Conservation (phyloP, 2,113 vertebrate genomes). For the Cranoglanis bouderius region DNA sequence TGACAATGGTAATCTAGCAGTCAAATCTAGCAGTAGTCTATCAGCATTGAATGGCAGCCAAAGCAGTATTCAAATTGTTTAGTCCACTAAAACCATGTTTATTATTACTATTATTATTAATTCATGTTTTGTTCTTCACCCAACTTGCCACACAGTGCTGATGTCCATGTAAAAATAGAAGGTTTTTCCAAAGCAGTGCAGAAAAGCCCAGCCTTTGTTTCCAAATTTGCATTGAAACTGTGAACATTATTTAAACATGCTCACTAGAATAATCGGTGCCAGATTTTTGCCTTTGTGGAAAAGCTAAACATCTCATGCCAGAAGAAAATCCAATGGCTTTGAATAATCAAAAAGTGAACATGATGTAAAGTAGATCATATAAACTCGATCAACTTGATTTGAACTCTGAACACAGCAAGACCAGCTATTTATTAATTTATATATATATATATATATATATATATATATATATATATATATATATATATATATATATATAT, state of each 20-base stretch:
- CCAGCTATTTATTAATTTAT: too few relatives aligned
- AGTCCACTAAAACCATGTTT: neutral
- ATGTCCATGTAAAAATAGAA: neutral
- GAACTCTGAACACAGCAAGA: neutral
- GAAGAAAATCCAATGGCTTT: neutral
- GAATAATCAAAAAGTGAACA: neutral
- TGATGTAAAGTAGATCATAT: neutral
- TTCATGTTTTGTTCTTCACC: neutral
- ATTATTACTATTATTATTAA: neutral
- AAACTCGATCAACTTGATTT: neutral
- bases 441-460: too few relatives aligned
- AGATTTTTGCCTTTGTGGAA: neutral
- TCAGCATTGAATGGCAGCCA: neutral
- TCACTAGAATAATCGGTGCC: neutral
- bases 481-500: too few relatives aligned
- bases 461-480: too few relatives aligned
- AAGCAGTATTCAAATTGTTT: neutral
- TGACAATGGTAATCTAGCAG: neutral
- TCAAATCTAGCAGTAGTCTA: neutral
- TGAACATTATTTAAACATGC: neutral
- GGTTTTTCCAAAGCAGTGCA: neutral
- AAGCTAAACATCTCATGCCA: neutral
- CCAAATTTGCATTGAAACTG: neutral
- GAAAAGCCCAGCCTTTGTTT: neutral
- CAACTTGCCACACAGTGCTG: neutral